Percentiles rank a stretch among this genome's conserved stretches.
phyloP scores from a whole-genome alignment of 1,140 invertebrate genomes.

The Whitmania pigra region DNA sequence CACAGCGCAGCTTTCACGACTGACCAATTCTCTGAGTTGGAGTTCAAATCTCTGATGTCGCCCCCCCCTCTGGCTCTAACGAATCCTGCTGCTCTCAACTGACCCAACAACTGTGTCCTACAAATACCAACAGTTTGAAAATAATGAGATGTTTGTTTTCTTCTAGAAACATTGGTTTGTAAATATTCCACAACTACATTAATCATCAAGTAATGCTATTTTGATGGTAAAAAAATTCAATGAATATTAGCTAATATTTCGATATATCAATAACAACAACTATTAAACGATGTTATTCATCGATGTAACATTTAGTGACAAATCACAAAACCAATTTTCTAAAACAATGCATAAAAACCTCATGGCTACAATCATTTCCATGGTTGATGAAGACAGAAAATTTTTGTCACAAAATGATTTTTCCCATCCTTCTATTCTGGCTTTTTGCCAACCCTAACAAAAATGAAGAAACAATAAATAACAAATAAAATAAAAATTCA shows the following conservation, averaged over 20 bases:
- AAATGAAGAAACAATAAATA: too few species aligned
- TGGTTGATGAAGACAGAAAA: conserved; percentile 63
- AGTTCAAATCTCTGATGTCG: conserved; percentile 64
- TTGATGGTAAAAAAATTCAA: too few species aligned
- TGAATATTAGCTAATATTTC: too few species aligned
- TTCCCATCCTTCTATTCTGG: conserved; percentile 56
- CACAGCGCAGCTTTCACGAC: conserved; percentile 77
- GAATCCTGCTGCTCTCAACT: conserved; percentile 70
- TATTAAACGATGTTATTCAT: too few species aligned
- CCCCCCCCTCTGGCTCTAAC: conserved; percentile 60
- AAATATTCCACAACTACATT: background rate
- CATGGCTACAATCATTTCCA: conserved; percentile 65
- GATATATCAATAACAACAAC: too few species aligned
- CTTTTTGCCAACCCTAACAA: conserved; percentile 50
- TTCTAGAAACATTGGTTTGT: too few species aligned
- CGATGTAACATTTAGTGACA: background rate
- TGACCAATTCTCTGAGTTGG: conserved; percentile 76
- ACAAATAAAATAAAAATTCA: too few species aligned
- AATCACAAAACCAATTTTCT: background rate
- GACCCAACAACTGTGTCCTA: conserved; percentile 64
- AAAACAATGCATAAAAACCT: conserved; percentile 30
- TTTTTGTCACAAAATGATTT: conserved; percentile 63
- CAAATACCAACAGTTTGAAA: background rate
- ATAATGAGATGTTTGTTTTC: too few species aligned
- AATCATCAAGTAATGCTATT: too few species aligned